Evolutionary conservation across 2,888 invertebrate species (phyloP).

Genomic region (Caenorhabditis imperialis): DNA sequence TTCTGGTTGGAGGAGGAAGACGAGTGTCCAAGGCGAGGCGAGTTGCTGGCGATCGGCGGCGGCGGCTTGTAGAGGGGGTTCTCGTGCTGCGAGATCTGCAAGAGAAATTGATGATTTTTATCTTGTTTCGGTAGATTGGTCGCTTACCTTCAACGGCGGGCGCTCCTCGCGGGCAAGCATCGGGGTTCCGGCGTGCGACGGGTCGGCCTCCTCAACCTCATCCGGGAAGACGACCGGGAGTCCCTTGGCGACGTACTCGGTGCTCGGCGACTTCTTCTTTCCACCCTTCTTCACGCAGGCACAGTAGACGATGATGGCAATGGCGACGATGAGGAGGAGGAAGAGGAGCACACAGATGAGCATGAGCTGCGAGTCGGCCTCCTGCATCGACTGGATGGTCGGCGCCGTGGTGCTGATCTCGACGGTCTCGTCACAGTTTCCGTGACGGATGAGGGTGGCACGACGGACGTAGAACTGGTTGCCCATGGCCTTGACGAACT

Average conservation of each 20-base stretch:
- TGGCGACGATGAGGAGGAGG: constrained; percentile 89
- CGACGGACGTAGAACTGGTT: constrained; percentile 67
- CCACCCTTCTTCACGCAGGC: constrained; percentile 51
- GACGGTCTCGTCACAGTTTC: constrained; percentile 53
- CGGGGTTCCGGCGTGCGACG: constrained; percentile 85
- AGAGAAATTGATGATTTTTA: no score
- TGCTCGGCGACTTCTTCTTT: constrained; percentile 57
- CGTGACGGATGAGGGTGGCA: constrained; percentile 52
- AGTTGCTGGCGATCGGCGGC: constrained; percentile 84
- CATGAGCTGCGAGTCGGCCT: constrained; percentile 88
- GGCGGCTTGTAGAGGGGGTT: constrained; percentile 91
- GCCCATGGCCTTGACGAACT: constrained; percentile 69
- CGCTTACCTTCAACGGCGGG: constrained; percentile 84
- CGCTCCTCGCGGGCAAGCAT: constrained; percentile 95
- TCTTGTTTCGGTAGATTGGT: no score
- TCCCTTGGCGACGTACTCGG: constrained; percentile 80
- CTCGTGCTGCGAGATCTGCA: constrained; percentile 72
- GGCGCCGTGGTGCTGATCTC: constrained; percentile 58
- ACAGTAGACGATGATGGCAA: constrained; percentile 81
- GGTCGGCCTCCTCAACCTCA: constrained; percentile 86
- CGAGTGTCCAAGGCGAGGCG: constrained; percentile 58
- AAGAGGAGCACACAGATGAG: constrained; percentile 83
- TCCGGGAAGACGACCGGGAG: constrained; percentile 93
- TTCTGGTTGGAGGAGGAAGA: constrained; percentile 86
- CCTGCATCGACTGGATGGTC: constrained; percentile 65